phyloP scores from a whole-genome alignment of 1,140 invertebrate genomes.

The Coelopa frigida region DNA sequence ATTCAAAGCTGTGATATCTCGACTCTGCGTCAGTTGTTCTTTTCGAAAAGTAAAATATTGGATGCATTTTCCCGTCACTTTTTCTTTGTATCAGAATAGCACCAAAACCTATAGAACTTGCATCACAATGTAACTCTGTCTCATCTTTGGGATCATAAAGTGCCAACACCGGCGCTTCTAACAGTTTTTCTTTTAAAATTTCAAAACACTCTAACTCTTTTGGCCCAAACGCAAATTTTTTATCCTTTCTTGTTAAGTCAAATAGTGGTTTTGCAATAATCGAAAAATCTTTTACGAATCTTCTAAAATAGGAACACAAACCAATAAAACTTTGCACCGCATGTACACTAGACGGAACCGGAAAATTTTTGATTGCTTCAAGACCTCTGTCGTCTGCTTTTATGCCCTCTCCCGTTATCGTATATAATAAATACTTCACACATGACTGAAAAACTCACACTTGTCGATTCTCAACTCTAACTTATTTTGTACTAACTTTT shows the following conservation, averaged over 20 bases:
- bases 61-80: slow-evolving; percentile 22
- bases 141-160: slow-evolving; percentile 31
- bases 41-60: slow-evolving; percentile 43
- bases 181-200: slow-evolving; percentile 9
- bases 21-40: slow-evolving; percentile 35
- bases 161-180: slow-evolving; percentile 27
- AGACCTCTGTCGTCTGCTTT: slow-evolving; percentile 26
- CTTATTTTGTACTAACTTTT: slow-evolving; percentile 28
- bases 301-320: slow-evolving; percentile 37
- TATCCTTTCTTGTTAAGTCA: slow-evolving; percentile 26
- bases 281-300: slow-evolving; percentile 25
- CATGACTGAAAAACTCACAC: slow-evolving; percentile 25
- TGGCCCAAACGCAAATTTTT: slow-evolving; percentile 5
- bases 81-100: slow-evolving; percentile 30
- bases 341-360: slow-evolving; percentile 20
- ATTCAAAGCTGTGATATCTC: slow-evolving; percentile 46
- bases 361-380: slow-evolving; percentile 31
- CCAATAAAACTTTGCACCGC: slow-evolving; percentile 39
- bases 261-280: slow-evolving; percentile 29
- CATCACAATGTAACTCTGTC: slow-evolving; percentile 29
- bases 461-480: slow-evolving; percentile 42
- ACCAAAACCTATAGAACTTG: slow-evolving; percentile 25
- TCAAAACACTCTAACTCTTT: slow-evolving; percentile 8
- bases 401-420: slow-evolving; percentile 18
- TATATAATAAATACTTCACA: slow-evolving; percentile 38